Percentiles rank a stretch among this genome's conserved stretches.
Conservation (phyloP, 2,888 invertebrate genomes). For the Rhagonycha lutea region DNA sequence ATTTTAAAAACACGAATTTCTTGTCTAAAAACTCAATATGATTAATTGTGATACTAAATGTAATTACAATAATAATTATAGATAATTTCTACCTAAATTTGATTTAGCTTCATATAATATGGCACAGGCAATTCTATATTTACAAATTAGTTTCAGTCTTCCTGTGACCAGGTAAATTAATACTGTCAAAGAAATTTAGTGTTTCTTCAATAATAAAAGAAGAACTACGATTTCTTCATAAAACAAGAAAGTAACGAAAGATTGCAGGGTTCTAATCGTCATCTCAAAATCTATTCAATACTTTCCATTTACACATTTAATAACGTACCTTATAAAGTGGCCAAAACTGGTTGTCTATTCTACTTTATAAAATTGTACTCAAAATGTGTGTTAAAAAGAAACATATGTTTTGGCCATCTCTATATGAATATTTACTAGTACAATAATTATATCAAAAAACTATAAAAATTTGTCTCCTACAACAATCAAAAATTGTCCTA, state of each 20-base stretch:
- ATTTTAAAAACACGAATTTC: neutral
- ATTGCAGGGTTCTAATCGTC: neutral
- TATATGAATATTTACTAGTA: neutral
- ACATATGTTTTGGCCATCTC: neutral
- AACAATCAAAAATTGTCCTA: neutral
- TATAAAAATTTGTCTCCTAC: neutral
- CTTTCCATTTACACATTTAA: neutral
- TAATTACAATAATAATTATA: slow-evolving; percentile 19
- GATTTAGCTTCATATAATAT: slow-evolving; percentile 32
- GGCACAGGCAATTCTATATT: slow-evolving; percentile 35
- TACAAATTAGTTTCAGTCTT: slow-evolving; percentile 42
- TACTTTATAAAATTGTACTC: neutral
- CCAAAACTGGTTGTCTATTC: neutral
- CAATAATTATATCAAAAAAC: neutral
- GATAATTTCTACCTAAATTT: slow-evolving; percentile 31
- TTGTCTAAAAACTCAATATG: neutral
- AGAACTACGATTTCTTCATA: neutral
- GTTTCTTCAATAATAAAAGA: neutral
- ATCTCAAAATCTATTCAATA: neutral
- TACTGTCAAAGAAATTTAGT: slow-evolving; percentile 2
- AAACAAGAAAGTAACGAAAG: neutral
- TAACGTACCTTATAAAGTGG: neutral
- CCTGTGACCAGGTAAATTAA: slow-evolving; percentile 30
- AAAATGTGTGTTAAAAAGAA: neutral
- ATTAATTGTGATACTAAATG: slow-evolving; percentile 3